Base-by-base conservation (phyloP, 2,797 vertebrate species). In the Siniperca scherzeri region DNA sequence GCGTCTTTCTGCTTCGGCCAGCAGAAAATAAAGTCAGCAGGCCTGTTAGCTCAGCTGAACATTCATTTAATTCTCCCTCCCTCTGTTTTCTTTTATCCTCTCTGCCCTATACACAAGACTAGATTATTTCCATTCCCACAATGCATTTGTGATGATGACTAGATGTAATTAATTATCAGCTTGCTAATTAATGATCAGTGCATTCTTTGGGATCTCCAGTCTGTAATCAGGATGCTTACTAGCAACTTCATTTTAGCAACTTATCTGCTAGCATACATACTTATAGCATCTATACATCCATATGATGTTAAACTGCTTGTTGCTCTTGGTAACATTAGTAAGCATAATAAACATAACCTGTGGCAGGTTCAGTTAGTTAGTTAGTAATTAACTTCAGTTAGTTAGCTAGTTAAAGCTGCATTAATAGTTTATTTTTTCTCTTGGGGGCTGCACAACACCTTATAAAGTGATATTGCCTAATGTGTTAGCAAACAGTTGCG, bases 11-110 rank as follows among this genome's bases (percentile, higher is more conserved):
- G 97, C 97, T 96, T 97, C 91, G 96, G 93, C 74, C 96, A 96
- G 97, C 97, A 97, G 95, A 97, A 98, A 97, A 96, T 70, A 33
- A 95, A 84, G 96, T 97, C 96, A 95, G 95, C 95, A 86, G 95
- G 92, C 94, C 96, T 95, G 96, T 84, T 74, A 59, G 78, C 77
- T 80, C 65, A 7, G 38, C 70, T 82, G 68, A 76, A 61, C 53
- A 27, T 70, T 70, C 14, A 21, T 97, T 97, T 95, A 90, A 95
- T 95, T 64, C 55, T 69, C 61, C 16, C 52, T 70, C 40, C 12
- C 57, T 70, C 50, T 59, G 64, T 60, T 74, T 38, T 38, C 36
- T 62, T 50, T 60, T 21, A 1, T 21, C 36, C 48, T 71, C 56
- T 25, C 46, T n/a, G n/a, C 30, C 44, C 21, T 27, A 21, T 10